A percentile compares a stretch with the other conserved stretches of the same genome.
These are phyloP conservation scores for Varroa destructor DNA, from an alignment of 1,140 invertebrate genomes.

Conservation along the genomic window DNA sequence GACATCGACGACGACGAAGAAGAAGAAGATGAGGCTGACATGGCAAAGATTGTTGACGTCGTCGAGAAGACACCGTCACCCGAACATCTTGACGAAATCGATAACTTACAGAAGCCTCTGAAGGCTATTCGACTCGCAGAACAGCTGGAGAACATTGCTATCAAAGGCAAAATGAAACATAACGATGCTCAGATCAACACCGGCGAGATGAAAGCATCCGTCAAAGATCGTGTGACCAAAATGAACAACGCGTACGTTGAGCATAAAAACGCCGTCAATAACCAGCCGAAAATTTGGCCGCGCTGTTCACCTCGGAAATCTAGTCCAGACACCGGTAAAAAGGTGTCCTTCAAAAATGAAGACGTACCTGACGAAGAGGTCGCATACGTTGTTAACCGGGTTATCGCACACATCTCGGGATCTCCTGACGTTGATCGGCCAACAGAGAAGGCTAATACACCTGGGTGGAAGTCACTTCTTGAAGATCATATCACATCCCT, in stretches of 20 bases:
- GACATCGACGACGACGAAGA: conserved; percentile 27
- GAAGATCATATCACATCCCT: conserved; percentile 34
- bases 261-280: neutral
- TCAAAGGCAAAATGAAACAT: conserved; percentile 24
- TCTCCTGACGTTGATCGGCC: conserved; percentile 26
- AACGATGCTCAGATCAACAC: conserved; percentile 27
- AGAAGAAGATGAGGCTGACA: conserved; percentile 35
- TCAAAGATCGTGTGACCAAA: conserved; percentile 20
- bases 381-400: conserved; percentile 22
- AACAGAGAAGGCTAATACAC: conserved; percentile 6
- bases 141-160: conserved; percentile 25
- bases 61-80: conserved; percentile 26
- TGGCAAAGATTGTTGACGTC: conserved; percentile 33
- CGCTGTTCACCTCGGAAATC: neutral
- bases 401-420: conserved; percentile 23
- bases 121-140: conserved; percentile 16
- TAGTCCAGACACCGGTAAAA: conserved; percentile 26
- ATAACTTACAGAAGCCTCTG: conserved; percentile 27
- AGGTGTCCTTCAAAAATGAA: conserved; percentile 26
- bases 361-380: conserved; percentile 15
- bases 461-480: conserved; percentile 28
- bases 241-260: conserved; percentile 15
- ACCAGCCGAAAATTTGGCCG: neutral
- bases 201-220: neutral
- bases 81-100: conserved; percentile 29